Base-by-base conservation (phyloP, 2,113 vertebrate genomes). In the Tychaedon coryphoeus region DNA sequence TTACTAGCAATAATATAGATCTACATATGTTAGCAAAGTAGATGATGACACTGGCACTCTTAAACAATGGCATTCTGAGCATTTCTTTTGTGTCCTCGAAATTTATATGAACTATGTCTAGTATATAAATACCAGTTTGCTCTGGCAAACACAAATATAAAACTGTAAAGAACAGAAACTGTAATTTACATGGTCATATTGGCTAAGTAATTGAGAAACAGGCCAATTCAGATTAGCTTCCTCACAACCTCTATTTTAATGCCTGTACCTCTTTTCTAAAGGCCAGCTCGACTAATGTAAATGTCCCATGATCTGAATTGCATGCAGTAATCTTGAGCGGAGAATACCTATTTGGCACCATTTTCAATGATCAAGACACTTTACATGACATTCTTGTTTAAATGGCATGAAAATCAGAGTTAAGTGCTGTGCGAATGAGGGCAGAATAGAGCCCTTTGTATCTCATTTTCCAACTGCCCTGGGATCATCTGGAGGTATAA, bases 401-500 rank as follows among this genome's bases (percentile, higher is more conserved):
- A 96, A 93, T 36, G 87, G 70, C 73, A 90, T 77, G 60, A 73
- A 82, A 86, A 88, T 91, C 95, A 85, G 82, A 93, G 92, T 95
- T 94, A 92, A 95, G 53, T 85, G 72, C 93, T 75, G 65, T 92
- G 75, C 94, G 92, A 96, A 96, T 92, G 86, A 96, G 91, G 94
- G 90, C 94, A 95, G 86, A 76, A 92, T 84, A 85, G 86, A 93
- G 47, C 36, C 83, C 88, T 95, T 62, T 90, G 75, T 96, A 92
- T 89, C 88, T 94, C 87, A 90, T 95, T 96, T 97, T 91, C 84
- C 80, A 78, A 91, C 34, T 91, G 88, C 93, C 31, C 19, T 60
- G 93, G 86, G 86, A 92, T 95, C 84, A 89, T 96, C 88, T 90
- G 75, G 90, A 90, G 90, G 82, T 94, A 95, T 88, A 97, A 89